Evolutionary conservation across 2,888 invertebrate species (phyloP).

Genomic region (Epirrita christyi): DNA sequence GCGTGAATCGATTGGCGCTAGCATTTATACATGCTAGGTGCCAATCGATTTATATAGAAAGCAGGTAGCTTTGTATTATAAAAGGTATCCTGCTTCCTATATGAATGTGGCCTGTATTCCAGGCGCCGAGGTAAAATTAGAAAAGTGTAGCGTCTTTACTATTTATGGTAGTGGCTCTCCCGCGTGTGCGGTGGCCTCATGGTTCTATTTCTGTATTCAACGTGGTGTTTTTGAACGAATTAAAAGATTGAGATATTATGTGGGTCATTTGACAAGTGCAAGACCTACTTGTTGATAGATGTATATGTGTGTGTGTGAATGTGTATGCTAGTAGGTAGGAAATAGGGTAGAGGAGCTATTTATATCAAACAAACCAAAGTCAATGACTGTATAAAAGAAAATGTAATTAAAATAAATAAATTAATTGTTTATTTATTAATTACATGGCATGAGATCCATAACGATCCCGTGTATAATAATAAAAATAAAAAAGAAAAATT

Average conservation of each 20-base stretch:
- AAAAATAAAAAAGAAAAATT: slow-evolving; percentile 80
- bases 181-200: slow-evolving; percentile 63
- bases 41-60: no score
- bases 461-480: slow-evolving; percentile 84
- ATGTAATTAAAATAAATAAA: slow-evolving; percentile 86
- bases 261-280: slow-evolving; percentile 46
- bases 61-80: no score
- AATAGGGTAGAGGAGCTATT: slow-evolving; percentile 47
- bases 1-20: not conserved
- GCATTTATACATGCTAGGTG: no score
- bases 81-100: slow-evolving; percentile 6
- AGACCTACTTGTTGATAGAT: slow-evolving; percentile 67
- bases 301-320: slow-evolving; percentile 17
- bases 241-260: slow-evolving; percentile 40
- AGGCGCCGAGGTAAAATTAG: slow-evolving; percentile 69
- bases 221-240: slow-evolving; percentile 14
- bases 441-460: slow-evolving; percentile 84
- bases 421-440: slow-evolving; percentile 86
- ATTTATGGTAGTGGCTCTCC: slow-evolving; percentile 78
- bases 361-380: slow-evolving; percentile 71
- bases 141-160: slow-evolving; percentile 77
- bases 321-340: slow-evolving; percentile 35
- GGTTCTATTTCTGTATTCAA: slow-evolving; percentile 53
- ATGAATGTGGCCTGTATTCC: slow-evolving; percentile 24
- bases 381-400: slow-evolving; percentile 81